phyloP scores from a whole-genome alignment of 2,888 invertebrate genomes.

The Unio pictorum region DNA sequence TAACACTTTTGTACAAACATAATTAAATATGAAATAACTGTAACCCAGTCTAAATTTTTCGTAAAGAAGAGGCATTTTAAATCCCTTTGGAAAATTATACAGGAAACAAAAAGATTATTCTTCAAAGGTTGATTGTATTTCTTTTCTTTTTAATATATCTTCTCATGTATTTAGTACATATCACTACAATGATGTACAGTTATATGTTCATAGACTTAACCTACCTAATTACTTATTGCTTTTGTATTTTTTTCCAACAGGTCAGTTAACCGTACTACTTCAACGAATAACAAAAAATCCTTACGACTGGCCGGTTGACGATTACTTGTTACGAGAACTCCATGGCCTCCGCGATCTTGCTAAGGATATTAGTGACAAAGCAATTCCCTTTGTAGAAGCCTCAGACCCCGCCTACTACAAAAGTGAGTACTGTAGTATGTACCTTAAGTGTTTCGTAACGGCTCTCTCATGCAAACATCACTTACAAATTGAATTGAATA shows the following conservation, averaged over 20 bases:
- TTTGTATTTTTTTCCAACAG: slow-evolving; percentile 33
- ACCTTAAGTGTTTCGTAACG: background rate
- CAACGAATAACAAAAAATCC: slow-evolving; percentile 32
- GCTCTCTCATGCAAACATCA: background rate
- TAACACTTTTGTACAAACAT: too few species aligned
- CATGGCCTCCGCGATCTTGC: slow-evolving; percentile 36
- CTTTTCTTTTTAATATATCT: too few species aligned
- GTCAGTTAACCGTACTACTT: slow-evolving; percentile 47
- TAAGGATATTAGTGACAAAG: slow-evolving; percentile 45
- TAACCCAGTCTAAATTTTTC: too few species aligned
- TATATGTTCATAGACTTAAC: background rate
- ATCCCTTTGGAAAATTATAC: too few species aligned
- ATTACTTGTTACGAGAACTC: slow-evolving; percentile 29
- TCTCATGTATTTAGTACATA: too few species aligned
- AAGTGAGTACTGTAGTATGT: slow-evolving; percentile 35
- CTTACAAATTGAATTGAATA: background rate
- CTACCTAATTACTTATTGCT: background rate
- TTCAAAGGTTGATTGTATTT: too few species aligned
- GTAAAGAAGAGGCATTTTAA: too few species aligned
- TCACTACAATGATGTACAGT: too few species aligned
- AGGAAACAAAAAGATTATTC: too few species aligned
- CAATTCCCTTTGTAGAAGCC: slow-evolving; percentile 45
- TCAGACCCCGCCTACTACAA: slow-evolving; percentile 48
- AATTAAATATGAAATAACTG: too few species aligned
- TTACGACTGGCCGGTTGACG: slow-evolving; percentile 29